Evolutionary conservation across 2,113 vertebrate species (phyloP), one percentile per base, ranked within the genome.

Genomic region (Psittacus erithacus): DNA sequence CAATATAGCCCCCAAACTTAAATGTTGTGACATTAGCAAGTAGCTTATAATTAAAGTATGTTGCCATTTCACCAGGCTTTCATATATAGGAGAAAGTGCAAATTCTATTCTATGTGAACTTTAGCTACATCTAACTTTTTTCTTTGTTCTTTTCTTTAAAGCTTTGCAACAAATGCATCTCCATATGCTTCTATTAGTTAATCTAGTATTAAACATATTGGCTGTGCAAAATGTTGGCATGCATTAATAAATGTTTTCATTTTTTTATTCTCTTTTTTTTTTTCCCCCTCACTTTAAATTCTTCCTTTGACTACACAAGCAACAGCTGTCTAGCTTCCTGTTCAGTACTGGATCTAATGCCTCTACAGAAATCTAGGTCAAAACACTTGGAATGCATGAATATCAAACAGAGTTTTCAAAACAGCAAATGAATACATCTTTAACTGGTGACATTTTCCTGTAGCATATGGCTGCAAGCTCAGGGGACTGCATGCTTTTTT

Each of bases 401-500:
- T 98, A 99, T 99, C 98, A 99, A 99, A 99, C 98, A 98, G 98
- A 98, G 98, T 98, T 98, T 98, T 99, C 98, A 98, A 98, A 98
- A 98, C 98, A 97, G 98, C 98, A 99, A 99, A 99, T 99, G 98
- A 99, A 98, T 99, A 98, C 99, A 98, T 99, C 99, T 99, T 99
- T 99, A 98, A 98, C 98, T 98, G 98, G 98, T 99, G 99, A 99
- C 99, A 99, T 99, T 99, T 99, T 99, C 98, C 98, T 97, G 97
- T 94, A 98, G 98, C 99, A 99, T 99, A 99, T 99, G 99, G 99
- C 98, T 98, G 98, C 88, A 97, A 98, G 98, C 99, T 99, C 99
- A 99, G 98, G 99, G 99, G 98, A 99, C 98, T 98, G 98, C 97
- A 98, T 97, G 97, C 97, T 99, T 99, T 98, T 99, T 99, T 99